Evolutionary conservation across 2,888 invertebrate species (phyloP), one percentile per base, ranked within the genome.

Genomic region (Beris morrisii): DNA sequence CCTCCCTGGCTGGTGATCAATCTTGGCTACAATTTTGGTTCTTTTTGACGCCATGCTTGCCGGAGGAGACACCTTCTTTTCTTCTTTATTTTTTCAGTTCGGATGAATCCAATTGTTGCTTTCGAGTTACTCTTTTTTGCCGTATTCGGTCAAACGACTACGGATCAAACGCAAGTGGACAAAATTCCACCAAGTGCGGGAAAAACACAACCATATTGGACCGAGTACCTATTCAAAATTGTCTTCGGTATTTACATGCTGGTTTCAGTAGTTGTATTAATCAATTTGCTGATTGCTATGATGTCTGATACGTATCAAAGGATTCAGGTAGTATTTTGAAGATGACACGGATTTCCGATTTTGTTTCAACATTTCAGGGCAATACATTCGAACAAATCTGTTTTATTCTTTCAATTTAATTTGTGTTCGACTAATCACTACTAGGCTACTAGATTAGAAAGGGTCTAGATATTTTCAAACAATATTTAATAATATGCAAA

Each of bases 221-320:
- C 93, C 69, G 89, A 88, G 78, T 88, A 89, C 77, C 85, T 94
- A 75, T 94, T 92, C 87, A 93, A 92, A 86, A 86, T 92, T 78
- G 88, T 91, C 73, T 92, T 91, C 82, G 93, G 92, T 75, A 90
- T 95, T 79, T 99, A 99, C 86, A 93, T 99, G 94, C 87, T 98
- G 89, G 97, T 99, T 76, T 97, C 97, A 71, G 93, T 99, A 77
- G 95, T 99, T 80, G 99, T 99, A 75, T 88, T 99, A 75, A 98
- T 99, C 84, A 99, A 99, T 84, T 88, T 99, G 73, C 91, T 99
- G 81, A 99, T 99, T 86, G 99, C 99, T 86, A 99, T 99, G 98
- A 98, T 99, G 97, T 97, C 97, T 79, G 98, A 99, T 86, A 99
- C 99, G 69, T 99, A 99, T 83, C 98, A 99, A 82, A 87, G 96